Evolutionary conservation across 2,888 invertebrate genomes (phyloP), one percentile per base, ranked within the genome.

Genomic region (Rhamnusium bicolor): DNA sequence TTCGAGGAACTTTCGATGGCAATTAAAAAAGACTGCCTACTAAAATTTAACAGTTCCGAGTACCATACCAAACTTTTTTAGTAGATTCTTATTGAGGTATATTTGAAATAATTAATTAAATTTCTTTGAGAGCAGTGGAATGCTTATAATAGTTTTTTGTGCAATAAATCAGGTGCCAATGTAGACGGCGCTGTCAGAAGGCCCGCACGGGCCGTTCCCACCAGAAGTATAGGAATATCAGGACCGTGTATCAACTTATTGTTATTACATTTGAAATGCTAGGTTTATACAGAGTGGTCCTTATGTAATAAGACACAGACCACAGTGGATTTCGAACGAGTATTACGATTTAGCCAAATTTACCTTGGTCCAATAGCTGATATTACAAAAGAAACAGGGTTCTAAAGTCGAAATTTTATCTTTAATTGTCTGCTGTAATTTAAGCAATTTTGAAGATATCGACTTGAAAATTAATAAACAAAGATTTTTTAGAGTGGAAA

Each of bases 41-140:
- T 85, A 86, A 86, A 86, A 86, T 86, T 86, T 83, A 85, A 86
- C 88, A 86, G 87, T 88, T 87, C 87, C 87, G 84, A 87, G 87
- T 88, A 87, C 84, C 85, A 85, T 85, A 84, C 84, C 81, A 83
- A 72, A 76, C 85, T 84, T 87, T 88, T 87, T 88, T 86, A 84
- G 79, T 81, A 80, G 83, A 87, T 86, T 87, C 87, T 87, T 87
- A 85, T 85, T 85, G 86, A 83, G 85, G 86, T 85, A 86, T 87
- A 86, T 86, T 88, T 85, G 84, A 87, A 88, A 88, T 88, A 88
- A 88, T 88, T 88, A 88, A 88, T 88, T 88, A 88, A 88, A 88
- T 87, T 88, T 88, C 87, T 88, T 84, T 80, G 83, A 80, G 83
- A 81, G 81, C 83, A 76, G 72, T 78, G 86, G 87, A 87, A 88